phyloP scores from a whole-genome alignment of 2,888 invertebrate species.

The Hyposoter didymator region DNA sequence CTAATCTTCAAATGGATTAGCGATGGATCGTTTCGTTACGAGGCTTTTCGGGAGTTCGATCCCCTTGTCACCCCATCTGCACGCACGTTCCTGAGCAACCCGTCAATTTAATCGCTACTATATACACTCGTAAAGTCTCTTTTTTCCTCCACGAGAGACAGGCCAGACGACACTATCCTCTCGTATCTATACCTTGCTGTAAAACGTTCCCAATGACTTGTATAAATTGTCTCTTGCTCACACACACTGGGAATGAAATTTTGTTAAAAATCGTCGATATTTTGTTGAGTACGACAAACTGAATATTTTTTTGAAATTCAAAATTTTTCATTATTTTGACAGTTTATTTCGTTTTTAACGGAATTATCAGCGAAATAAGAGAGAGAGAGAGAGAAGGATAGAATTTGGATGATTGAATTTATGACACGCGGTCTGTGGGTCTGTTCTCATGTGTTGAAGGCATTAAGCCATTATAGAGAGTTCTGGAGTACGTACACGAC shows the following conservation, averaged over 20 bases:
- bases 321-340: too few relatives aligned
- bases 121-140: conserved; percentile 55
- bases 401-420: conserved; percentile 56
- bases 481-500: conserved; percentile 40
- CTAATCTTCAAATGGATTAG: conserved; percentile 56
- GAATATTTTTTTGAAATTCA: too few relatives aligned
- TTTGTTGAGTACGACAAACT: too few relatives aligned
- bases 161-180: conserved; percentile 31
- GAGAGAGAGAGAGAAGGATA: too few relatives aligned
- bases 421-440: conserved; percentile 61
- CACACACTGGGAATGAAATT: too few relatives aligned
- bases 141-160: conserved; percentile 22
- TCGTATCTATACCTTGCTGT: neutral
- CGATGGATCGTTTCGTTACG: conserved; percentile 56
- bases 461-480: conserved; percentile 60
- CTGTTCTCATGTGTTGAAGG: conserved; percentile 56
- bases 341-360: too few relatives aligned
- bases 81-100: conserved; percentile 56
- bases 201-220: conserved; percentile 36
- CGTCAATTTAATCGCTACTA: conserved; percentile 62
- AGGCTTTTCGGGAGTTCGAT: conserved; percentile 36
- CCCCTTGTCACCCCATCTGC: conserved; percentile 31
- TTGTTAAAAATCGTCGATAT: too few relatives aligned
- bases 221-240: conserved; percentile 33
- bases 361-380: too few relatives aligned